Base-by-base conservation (phyloP, 2,888 invertebrate genomes). In the Caenorhabditis imperialis region DNA sequence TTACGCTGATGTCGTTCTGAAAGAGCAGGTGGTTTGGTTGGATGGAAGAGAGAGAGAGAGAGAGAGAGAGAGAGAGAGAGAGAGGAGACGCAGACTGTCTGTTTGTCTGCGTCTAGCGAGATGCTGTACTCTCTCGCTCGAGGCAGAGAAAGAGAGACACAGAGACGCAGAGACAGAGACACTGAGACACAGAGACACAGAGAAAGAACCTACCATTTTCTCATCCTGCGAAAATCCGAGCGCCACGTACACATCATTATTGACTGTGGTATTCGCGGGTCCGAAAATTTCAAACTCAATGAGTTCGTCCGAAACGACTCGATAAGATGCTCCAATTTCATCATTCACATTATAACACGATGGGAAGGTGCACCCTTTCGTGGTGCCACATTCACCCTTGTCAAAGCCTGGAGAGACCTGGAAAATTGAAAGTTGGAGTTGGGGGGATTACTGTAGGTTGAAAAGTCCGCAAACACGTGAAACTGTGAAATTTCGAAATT, bases 201-300 rank as follows among this genome's bases (percentile, higher is more conserved):
- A 30, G 30, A 30, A 30, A 30, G 8, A 14, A 12, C 50, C n/a
- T 12, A 76, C 73, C 78, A 76, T 83, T 45, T 61, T 47, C 27
- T 37, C 38, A 51, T 84, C 76, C n/a, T 78, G 38, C 16, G 84
- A 83, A 50, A 83, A 83, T 22, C 82, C 84, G 10, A 84, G 38
- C n/a, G 81, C 82, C 23, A 80, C 63, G 53, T 83, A 84, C 12
- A 58, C 67, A 57, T 74, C 57, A 10, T 58, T 37, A 27, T 20
- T 47, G 8, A 25, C 45, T 10, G 57, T 42, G 25, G 55, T 53
- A 20, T 74, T 60, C 3, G 53, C 58, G 5, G 67, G 67, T 18
- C 69, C 74, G 16, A 69, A 69, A 12, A 74, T 67, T 14, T 74
- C 74, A 18, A 74, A 69, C 18, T 63, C 72, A 14, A 72, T 58